A percentile compares a stretch with the other conserved stretches of the same genome.
phyloP scores from a whole-genome alignment of 2,797 vertebrate species.

The Uromys caudimaculatus region DNA sequence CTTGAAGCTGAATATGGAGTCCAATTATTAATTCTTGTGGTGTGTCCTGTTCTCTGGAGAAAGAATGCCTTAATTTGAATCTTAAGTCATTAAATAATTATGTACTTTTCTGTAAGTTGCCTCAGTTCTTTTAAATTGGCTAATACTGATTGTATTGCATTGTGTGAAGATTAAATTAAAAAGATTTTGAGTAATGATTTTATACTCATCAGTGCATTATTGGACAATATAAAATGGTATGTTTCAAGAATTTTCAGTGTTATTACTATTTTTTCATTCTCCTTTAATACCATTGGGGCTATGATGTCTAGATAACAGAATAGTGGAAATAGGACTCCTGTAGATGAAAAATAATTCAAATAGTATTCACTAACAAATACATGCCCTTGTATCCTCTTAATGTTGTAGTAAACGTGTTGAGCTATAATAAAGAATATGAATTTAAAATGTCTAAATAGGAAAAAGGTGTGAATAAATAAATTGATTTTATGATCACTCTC shows the following conservation, averaged over 20 bases:
- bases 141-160: neutral
- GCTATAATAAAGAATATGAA: constrained; percentile 15
- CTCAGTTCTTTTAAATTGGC: neutral
- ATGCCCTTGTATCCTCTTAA: neutral
- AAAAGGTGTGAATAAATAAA: neutral
- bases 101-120: neutral
- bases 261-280: neutral
- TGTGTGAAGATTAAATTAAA: neutral
- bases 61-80: neutral
- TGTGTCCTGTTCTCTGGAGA: neutral
- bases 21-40: neutral
- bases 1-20: neutral
- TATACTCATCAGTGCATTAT: neutral
- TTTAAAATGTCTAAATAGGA: neutral
- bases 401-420: neutral
- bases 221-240: neutral
- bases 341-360: neutral
- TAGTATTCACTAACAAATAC: neutral
- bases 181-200: neutral
- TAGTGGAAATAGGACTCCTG: neutral
- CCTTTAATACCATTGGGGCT: neutral
- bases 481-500: neutral
- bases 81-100: neutral
- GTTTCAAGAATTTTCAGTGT: neutral
- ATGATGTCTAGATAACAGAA: neutral